A percentile compares a stretch with the other conserved stretches of the same genome.
Conservation (phyloP, 2,113 vertebrate species). For the Neoarius graeffei region DNA sequence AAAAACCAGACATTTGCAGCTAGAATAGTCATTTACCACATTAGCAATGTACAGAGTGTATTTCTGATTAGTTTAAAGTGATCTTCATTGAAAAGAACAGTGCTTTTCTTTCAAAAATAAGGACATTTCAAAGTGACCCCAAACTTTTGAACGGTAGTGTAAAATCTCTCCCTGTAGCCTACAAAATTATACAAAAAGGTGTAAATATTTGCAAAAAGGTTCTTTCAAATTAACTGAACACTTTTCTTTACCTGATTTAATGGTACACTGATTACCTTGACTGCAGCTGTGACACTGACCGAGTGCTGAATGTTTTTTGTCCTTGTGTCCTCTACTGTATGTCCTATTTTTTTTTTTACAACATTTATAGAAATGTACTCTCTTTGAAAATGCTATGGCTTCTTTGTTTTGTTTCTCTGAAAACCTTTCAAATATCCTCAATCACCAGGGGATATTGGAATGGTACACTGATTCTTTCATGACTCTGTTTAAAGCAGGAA, state of each 20-base stretch:
- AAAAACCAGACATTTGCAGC: too few relatives aligned
- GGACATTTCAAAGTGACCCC: too few relatives aligned
- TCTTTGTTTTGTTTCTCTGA: not conserved
- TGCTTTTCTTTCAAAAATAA: too few relatives aligned
- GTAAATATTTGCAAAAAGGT: not conserved
- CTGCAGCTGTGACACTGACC: not conserved
- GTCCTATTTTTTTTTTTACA: not conserved
- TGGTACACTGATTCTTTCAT: conserved; percentile 16
- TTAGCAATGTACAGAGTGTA: too few relatives aligned
- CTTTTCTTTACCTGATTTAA: not conserved
- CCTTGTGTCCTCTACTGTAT: not conserved
- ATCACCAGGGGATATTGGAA: not conserved
- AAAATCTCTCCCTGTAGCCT: not conserved
- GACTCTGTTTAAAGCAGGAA: not conserved
- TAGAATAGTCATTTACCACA: too few relatives aligned
- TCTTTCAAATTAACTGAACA: not conserved
- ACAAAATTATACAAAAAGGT: not conserved
- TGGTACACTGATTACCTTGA: not conserved
- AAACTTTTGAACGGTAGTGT: too few relatives aligned
- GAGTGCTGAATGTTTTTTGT: not conserved
- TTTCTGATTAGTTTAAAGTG: too few relatives aligned
- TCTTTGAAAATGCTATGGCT: not conserved
- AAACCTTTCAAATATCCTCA: not conserved
- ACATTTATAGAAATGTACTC: not conserved
- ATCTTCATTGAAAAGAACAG: too few relatives aligned